phyloP scores from a whole-genome alignment of 2,797 vertebrate species.

The Sebastes iracundus region DNA sequence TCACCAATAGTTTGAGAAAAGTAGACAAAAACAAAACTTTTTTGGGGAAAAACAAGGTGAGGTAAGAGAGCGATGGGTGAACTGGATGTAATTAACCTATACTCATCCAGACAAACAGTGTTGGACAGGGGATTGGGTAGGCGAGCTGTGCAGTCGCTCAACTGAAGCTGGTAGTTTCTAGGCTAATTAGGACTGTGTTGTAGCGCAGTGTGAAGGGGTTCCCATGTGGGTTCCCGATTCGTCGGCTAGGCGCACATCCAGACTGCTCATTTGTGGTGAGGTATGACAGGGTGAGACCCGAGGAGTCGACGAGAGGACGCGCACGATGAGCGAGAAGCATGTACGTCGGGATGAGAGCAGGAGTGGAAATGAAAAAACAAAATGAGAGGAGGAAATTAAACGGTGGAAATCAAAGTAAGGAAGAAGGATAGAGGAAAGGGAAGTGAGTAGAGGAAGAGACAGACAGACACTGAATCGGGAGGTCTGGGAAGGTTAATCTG shows the following conservation, averaged over 20 bases:
- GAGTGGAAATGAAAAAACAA: constrained; percentile 17
- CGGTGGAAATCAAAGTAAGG: constrained; percentile 23
- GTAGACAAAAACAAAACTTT: constrained; percentile 26
- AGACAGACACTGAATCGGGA: constrained; percentile 11
- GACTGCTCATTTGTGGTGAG: constrained; percentile 72
- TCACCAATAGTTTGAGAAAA: background rate
- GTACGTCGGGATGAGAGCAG: constrained; percentile 14
- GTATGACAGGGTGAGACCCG: constrained; percentile 64
- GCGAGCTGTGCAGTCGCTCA: constrained; percentile 31
- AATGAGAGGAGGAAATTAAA: constrained; percentile 29
- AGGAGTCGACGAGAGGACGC: constrained; percentile 34
- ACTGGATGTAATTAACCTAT: constrained; percentile 66
- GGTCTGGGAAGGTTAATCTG: constrained; percentile 61
- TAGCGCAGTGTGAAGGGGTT: constrained; percentile 62
- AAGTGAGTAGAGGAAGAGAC: constrained; percentile 4
- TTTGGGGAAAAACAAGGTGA: background rate
- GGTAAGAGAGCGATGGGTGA: constrained; percentile 17
- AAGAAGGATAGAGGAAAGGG: background rate
- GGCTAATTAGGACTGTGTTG: constrained; percentile 72
- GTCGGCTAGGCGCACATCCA: constrained; percentile 51
- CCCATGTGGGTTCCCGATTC: constrained; percentile 61
- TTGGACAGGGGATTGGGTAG: constrained; percentile 43
- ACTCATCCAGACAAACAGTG: constrained; percentile 54
- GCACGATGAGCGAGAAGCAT: constrained; percentile 31
- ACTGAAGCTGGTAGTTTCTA: constrained; percentile 54